phyloP scores from a whole-genome alignment of 2,797 vertebrate species.

The Ctenosaura bakeri region DNA sequence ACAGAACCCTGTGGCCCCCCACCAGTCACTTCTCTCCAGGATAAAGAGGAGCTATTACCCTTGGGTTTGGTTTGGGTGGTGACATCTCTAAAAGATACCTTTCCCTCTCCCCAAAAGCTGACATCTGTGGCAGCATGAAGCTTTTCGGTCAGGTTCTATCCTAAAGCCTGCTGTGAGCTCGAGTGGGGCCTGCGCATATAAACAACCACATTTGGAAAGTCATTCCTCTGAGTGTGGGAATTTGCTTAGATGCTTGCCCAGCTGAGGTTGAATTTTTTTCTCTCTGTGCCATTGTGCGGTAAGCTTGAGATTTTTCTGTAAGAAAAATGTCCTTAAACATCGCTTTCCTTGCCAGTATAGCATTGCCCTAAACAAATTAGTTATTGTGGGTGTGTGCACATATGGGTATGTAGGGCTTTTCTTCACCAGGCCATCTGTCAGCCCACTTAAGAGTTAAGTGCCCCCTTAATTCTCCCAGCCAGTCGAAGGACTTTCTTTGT shows the following conservation, averaged over 20 bases:
- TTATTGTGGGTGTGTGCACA: not conserved
- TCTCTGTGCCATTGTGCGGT: not conserved
- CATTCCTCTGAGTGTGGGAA: not conserved
- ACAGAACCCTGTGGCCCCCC: too few species aligned
- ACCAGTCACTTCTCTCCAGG: too few species aligned
- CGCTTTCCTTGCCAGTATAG: not conserved
- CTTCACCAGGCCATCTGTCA: conserved; percentile 51
- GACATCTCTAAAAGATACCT: too few species aligned
- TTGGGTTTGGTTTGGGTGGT: too few species aligned
- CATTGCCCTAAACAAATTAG: conserved; percentile 35
- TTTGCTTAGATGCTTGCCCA: not conserved
- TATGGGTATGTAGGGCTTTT: not conserved
- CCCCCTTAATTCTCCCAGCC: rapidly evolving
- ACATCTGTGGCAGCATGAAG: too few species aligned
- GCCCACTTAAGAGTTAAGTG: conserved; percentile 7
- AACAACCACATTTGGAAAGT: not conserved
- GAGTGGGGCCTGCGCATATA: not conserved
- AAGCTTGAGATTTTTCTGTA: not conserved
- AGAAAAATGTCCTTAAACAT: rapidly evolving
- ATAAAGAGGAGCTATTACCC: too few species aligned
- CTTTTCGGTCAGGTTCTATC: too few species aligned
- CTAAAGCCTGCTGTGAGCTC: not conserved
- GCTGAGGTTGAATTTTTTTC: not conserved
- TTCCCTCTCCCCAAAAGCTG: too few species aligned
- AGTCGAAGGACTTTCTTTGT: conserved; percentile 13